A percentile compares a stretch with the other conserved stretches of the same genome.
These are phyloP conservation scores for Caenorhabditis doughertyi DNA, from an alignment of 2,888 invertebrate genomes.

Conservation along the genomic window DNA sequence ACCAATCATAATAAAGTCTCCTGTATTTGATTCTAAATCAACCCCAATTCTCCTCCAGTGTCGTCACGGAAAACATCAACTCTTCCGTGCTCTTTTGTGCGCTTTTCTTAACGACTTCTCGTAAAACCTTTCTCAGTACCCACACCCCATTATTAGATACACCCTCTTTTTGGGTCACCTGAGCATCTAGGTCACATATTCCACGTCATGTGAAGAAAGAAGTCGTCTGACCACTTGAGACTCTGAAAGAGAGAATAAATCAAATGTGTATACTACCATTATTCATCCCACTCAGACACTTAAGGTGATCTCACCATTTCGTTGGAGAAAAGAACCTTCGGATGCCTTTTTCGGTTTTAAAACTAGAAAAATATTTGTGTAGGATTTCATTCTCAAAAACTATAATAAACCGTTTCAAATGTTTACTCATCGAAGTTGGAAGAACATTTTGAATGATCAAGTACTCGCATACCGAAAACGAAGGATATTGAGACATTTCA, in stretches of 20 bases:
- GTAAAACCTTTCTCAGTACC: slow-evolving; percentile 9
- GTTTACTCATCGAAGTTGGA: neutral
- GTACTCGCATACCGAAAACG: no score
- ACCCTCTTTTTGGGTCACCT: slow-evolving; percentile 19
- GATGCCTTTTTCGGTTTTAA: neutral
- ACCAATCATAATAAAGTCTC: neutral
- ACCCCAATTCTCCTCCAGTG: neutral
- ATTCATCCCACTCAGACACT: slow-evolving; percentile 2
- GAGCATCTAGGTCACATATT: slow-evolving; percentile 24
- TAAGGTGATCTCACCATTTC: slow-evolving; percentile 2
- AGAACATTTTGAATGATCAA: no score
- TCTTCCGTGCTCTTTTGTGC: neutral
- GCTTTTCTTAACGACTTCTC: slow-evolving; percentile 21
- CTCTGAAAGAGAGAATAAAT: slow-evolving; percentile 16
- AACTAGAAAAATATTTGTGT: neutral
- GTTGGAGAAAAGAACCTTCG: neutral
- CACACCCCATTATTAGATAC: slow-evolving; percentile 19
- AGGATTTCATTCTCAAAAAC: neutral
- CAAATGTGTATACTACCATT: slow-evolving; percentile 30
- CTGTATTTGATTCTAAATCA: neutral
- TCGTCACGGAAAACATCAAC: neutral
- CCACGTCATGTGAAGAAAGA: slow-evolving; percentile 18
- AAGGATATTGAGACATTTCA: neutral
- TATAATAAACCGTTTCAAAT: neutral
- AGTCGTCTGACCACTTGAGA: slow-evolving; percentile 28